Percentiles rank a stretch among this genome's conserved stretches.
These are phyloP conservation scores for Pseudanteris insignis DNA, from an alignment of 2,888 invertebrate genomes.

Conservation along the genomic window DNA sequence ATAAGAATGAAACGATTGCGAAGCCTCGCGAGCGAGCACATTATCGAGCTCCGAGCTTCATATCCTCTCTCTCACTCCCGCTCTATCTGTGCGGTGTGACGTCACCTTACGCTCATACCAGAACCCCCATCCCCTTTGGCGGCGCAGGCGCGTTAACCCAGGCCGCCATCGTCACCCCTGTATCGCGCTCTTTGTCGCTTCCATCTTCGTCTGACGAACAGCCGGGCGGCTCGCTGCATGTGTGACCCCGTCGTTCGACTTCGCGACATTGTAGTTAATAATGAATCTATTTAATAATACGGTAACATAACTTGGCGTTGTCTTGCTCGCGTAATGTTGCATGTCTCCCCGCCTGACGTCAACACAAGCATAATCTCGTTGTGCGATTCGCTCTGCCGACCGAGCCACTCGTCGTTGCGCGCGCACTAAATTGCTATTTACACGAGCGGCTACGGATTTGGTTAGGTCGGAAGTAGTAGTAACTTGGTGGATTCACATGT, in stretches of 20 bases:
- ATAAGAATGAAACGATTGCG: conserved; percentile 26
- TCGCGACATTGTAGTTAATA: conserved; percentile 40
- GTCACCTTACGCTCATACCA: conserved; percentile 24
- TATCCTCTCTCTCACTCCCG: too few species aligned
- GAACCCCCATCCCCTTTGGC: neutral
- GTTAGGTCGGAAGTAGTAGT: too few species aligned
- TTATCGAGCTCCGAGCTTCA: conserved; percentile 25
- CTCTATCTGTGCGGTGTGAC: conserved; percentile 22
- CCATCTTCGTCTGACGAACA: too few species aligned
- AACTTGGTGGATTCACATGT: too few species aligned
- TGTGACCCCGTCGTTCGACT: conserved; percentile 38
- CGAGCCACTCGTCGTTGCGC: neutral
- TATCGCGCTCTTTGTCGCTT: conserved; percentile 1
- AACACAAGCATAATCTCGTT: neutral
- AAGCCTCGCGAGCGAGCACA: conserved; percentile 21
- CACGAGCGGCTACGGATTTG: too few species aligned
- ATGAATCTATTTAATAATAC: conserved; percentile 38
- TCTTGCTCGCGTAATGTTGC: conserved; percentile 6
- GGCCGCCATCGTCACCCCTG: neutral
- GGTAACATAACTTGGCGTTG: conserved; percentile 18
- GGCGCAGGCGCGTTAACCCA: conserved; percentile 26
- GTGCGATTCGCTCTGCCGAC: neutral
- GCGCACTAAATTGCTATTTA: too few species aligned
- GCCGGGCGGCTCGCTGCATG: conserved; percentile 7
- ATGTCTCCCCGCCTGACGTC: neutral